Evolutionary conservation across 2,113 vertebrate genomes (phyloP).

Genomic region (Equus quagga): DNA sequence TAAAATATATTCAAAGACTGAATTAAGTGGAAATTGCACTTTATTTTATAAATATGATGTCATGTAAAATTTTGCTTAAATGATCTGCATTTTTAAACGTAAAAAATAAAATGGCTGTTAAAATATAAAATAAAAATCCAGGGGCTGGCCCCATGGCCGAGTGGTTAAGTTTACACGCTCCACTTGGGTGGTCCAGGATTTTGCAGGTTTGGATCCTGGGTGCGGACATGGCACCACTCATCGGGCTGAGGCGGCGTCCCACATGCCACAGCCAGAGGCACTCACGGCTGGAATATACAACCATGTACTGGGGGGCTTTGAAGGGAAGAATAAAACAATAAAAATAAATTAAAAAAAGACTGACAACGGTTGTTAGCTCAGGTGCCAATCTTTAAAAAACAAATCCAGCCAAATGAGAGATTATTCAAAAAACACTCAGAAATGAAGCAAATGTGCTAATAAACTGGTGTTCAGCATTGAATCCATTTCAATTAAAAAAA

Average conservation of each 20-base stretch:
- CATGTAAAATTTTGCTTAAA: background rate
- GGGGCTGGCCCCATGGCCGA: too few relatives aligned
- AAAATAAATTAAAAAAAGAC: too few relatives aligned
- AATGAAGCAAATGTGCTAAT: background rate
- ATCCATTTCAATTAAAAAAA: background rate
- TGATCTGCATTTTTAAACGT: background rate
- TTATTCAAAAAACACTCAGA: background rate
- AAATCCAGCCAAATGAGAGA: background rate
- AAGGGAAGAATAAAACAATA: too few relatives aligned
- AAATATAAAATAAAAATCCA: background rate
- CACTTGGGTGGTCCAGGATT: too few relatives aligned
- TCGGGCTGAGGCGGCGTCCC: too few relatives aligned
- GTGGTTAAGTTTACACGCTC: too few relatives aligned
- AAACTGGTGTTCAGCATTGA: background rate
- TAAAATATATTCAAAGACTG: background rate
- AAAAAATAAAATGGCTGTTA: background rate
- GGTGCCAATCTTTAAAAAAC: background rate
- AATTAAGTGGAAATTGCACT: background rate
- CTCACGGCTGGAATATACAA: too few relatives aligned
- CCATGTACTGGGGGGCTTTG: too few relatives aligned
- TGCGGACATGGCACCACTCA: too few relatives aligned
- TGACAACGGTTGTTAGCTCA: too few relatives aligned
- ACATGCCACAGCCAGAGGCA: too few relatives aligned
- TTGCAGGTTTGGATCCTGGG: too few relatives aligned
- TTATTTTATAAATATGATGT: background rate